phyloP scores from a whole-genome alignment of 2,113 vertebrate genomes.

The Atrichornis clamosus region DNA sequence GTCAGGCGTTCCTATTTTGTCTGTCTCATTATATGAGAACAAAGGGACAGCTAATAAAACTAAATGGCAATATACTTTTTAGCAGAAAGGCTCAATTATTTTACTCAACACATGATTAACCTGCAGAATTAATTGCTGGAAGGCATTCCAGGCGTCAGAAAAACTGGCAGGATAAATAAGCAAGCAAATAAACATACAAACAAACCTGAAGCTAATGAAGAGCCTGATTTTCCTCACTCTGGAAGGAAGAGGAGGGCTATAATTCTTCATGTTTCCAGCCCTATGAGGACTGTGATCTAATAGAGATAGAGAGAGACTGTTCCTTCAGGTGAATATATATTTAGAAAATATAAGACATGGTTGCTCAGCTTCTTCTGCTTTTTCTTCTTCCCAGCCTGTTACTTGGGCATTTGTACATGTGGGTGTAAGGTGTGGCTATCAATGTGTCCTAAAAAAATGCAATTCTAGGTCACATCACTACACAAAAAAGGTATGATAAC shows the following conservation, averaged over 20 bases:
- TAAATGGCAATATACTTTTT: background rate
- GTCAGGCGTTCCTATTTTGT: background rate
- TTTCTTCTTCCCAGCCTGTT: background rate
- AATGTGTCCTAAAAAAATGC: background rate
- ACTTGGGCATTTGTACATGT: background rate
- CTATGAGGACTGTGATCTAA: background rate
- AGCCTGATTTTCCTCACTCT: background rate
- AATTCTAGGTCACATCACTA: rapidly evolving
- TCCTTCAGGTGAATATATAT: background rate
- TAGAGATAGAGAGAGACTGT: background rate
- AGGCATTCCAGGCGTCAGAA: background rate
- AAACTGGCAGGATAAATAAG: background rate
- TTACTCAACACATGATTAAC: constrained; percentile 14
- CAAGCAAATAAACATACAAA: background rate
- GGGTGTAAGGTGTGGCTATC: rapidly evolving
- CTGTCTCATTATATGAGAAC: constrained; percentile 9
- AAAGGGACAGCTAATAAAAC: constrained; percentile 24
- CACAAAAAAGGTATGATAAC: background rate
- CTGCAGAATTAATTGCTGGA: constrained; percentile 32
- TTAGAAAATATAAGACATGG: background rate
- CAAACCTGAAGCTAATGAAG: background rate
- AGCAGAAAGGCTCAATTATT: constrained; percentile 25
- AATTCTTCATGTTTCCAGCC: background rate
- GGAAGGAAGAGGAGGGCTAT: background rate
- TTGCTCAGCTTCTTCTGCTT: background rate